A percentile compares a stretch with the other conserved stretches of the same genome.
These are phyloP conservation scores for Miniopterus natalensis DNA, from an alignment of 2,113 vertebrate genomes.

Conservation along the genomic window DNA sequence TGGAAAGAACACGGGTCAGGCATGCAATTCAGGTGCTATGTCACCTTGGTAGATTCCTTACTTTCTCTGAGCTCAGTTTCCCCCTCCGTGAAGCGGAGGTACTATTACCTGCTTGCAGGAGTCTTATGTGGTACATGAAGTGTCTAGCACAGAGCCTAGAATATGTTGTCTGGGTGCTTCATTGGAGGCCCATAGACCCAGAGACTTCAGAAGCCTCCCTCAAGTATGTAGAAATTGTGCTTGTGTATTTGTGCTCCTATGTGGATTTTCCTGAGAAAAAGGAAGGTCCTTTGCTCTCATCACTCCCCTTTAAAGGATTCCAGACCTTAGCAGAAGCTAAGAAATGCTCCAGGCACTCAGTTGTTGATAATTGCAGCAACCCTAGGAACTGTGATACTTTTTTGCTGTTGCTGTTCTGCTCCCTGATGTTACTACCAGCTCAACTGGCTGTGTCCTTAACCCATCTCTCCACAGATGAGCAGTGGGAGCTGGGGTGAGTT, in stretches of 20 bases:
- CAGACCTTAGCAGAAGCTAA: background rate
- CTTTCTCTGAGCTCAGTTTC: background rate
- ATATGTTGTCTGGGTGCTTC: background rate
- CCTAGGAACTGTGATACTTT: background rate
- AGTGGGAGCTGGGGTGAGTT: background rate
- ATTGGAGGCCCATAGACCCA: background rate
- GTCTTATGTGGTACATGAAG: background rate
- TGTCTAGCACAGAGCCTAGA: background rate
- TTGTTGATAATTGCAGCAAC: rapidly evolving
- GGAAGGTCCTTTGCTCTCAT: background rate
- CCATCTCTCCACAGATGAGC: background rate
- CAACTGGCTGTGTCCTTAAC: background rate
- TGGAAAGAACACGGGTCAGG: background rate
- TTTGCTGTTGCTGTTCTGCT: background rate
- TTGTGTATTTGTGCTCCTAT: background rate
- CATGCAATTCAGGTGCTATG: background rate
- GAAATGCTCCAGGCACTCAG: background rate
- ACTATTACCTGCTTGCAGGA: background rate
- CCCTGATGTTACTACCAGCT: background rate
- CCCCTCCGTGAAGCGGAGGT: background rate
- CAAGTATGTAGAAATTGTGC: background rate
- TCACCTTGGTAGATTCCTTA: background rate
- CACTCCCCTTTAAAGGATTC: background rate
- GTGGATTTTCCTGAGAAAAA: background rate
- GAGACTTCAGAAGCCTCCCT: background rate